Base-by-base conservation (phyloP, 2,113 vertebrate species). In the Enhydra lutris region DNA sequence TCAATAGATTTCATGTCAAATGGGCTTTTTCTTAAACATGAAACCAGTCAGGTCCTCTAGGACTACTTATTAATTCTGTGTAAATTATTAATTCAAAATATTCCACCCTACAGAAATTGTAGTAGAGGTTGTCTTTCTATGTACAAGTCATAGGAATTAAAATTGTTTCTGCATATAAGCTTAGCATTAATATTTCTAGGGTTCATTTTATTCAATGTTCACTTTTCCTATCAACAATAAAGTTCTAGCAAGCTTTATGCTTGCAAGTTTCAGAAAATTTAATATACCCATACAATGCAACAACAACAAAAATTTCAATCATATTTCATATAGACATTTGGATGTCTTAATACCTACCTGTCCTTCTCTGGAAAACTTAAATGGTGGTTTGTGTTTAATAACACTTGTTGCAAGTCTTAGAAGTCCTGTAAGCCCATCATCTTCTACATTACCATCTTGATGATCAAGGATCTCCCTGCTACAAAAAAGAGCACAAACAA, bases 391-490 rank as follows among this genome's bases (percentile, higher is more conserved):
- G 99, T 99, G 99, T 98, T 99, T 99, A 97, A 99, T 99, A 52
- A 99, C 99, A 76, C 99, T 99, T 80, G 99, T 99, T 93, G 99
- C 99, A 23, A 99, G 99, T 8, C 99, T 99, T 59, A 99, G 98
- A 2, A 99, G 99, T 21, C 99, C 99, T 0, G 99, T 99, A 96
- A 99, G 99, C 1, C 99, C 99, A 90, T 99, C 99, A 85, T 99
- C 99, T 98, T 99, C 99, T 55, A 99, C 93, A n/a, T 99, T 99
- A 17, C 99, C 99, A 89, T 99, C 99, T 94, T 99, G 99, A 98
- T 99, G 99, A 98, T 99, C 99, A 89, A 99, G 98, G 97, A 99
- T 99, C 98, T 99, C 99, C 59, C 99, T 99, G 98, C 99, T 99
- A 97, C 5, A 98, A 47, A 59, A 84, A 34, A 73, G 4, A 89